Percentiles rank a stretch among this genome's conserved stretches.
Evolutionary conservation across 1,140 invertebrate genomes (phyloP).

Genomic region (Tribolium castaneum): DNA sequence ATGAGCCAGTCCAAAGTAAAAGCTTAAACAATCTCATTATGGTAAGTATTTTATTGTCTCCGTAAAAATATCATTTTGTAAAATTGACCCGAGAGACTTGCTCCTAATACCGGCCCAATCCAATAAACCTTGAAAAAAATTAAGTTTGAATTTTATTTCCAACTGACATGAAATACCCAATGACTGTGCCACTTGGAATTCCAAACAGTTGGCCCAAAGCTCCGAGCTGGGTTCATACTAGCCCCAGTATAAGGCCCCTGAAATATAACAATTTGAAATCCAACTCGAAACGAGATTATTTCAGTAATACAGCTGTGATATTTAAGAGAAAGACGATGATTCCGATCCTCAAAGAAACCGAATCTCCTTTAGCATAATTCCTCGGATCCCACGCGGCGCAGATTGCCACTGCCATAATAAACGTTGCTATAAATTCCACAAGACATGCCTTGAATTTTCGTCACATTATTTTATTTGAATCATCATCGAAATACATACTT

Average conservation of each 20-base stretch:
- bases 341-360: constrained; percentile 66
- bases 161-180: constrained; percentile 70
- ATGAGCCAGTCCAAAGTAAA: constrained; percentile 60
- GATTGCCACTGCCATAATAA: constrained; percentile 64
- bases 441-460: constrained; percentile 58
- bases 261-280: constrained; percentile 40
- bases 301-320: neutral
- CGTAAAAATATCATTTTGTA: constrained; percentile 36
- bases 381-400: constrained; percentile 66
- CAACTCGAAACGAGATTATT: neutral
- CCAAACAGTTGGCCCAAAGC: constrained; percentile 80
- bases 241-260: constrained; percentile 78
- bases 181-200: constrained; percentile 73
- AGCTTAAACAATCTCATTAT: constrained; percentile 62
- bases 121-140: constrained; percentile 29
- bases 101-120: constrained; percentile 1
- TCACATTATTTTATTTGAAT: neutral
- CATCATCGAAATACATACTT: constrained; percentile 46
- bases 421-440: constrained; percentile 63
- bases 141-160: neutral
- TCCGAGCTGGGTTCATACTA: constrained; percentile 84
- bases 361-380: constrained; percentile 63
- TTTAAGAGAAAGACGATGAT: constrained; percentile 57
- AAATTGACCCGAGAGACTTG: neutral
- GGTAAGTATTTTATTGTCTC: constrained; percentile 55